A percentile compares a stretch with the other conserved stretches of the same genome.
phyloP scores from a whole-genome alignment of 2,888 invertebrate genomes.

The Xestobium rufovillosum region DNA sequence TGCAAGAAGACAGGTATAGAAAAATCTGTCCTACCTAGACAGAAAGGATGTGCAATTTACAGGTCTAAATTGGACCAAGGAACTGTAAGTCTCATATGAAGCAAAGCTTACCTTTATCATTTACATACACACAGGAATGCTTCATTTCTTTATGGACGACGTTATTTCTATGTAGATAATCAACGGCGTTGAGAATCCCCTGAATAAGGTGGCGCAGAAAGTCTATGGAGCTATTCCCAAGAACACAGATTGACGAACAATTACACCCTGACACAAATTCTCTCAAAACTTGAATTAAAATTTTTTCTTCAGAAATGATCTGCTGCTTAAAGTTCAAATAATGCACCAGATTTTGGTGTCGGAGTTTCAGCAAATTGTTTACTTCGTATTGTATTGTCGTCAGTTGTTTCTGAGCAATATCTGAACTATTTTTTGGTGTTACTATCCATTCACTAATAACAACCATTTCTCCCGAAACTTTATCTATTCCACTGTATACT shows the following conservation, averaged over 20 bases:
- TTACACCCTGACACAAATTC: slow-evolving; percentile 54
- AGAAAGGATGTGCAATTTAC: too few relatives aligned
- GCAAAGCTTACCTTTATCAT: slow-evolving; percentile 48
- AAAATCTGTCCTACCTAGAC: too few relatives aligned
- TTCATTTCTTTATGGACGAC: slow-evolving; percentile 78
- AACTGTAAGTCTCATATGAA: too few relatives aligned
- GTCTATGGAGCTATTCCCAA: too few relatives aligned
- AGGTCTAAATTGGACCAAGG: too few relatives aligned
- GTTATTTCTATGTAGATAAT: slow-evolving; percentile 72
- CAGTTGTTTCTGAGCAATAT: slow-evolving; percentile 51
- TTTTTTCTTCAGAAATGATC: slow-evolving; percentile 52
- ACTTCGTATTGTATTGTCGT: slow-evolving; percentile 71
- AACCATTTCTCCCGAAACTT: slow-evolving; percentile 61
- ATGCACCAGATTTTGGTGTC: slow-evolving; percentile 64
- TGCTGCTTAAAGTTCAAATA: slow-evolving; percentile 64
- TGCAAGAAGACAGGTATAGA: too few relatives aligned
- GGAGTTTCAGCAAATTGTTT: slow-evolving; percentile 58
- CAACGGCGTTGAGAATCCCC: slow-evolving; percentile 67
- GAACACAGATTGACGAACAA: background rate
- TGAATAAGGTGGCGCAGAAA: slow-evolving; percentile 59
- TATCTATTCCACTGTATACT: slow-evolving; percentile 70
- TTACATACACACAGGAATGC: slow-evolving; percentile 66
- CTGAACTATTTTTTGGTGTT: slow-evolving; percentile 38
- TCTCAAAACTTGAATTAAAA: slow-evolving; percentile 61
- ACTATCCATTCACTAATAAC: slow-evolving; percentile 72